These are phyloP conservation scores for Phacellophora camtschatica DNA, from an alignment of 30 jellyfish, hydroid and myxozoan genomes.

Conservation along the genomic window DNA sequence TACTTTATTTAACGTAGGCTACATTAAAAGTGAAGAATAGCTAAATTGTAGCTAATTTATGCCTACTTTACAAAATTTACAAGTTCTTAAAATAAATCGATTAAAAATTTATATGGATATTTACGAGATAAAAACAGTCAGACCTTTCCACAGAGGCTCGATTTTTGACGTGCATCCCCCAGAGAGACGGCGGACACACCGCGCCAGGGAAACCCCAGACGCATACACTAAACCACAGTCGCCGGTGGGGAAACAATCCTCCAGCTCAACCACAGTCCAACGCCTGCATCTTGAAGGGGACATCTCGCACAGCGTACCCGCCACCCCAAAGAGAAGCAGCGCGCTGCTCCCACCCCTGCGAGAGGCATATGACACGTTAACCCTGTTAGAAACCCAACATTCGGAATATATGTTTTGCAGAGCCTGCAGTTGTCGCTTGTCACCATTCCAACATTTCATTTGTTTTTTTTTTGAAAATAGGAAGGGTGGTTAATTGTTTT, in stretches of 20 bases:
- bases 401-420: too few species aligned
- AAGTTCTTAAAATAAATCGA: not conserved
- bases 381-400: too few species aligned
- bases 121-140: not conserved
- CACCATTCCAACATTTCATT: too few species aligned
- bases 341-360: too few species aligned
- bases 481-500: too few species aligned
- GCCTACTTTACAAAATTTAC: not conserved
- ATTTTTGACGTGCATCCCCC: not conserved
- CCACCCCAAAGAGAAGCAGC: too few species aligned
- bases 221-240: not conserved
- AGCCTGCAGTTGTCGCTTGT: too few species aligned
- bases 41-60: not conserved
- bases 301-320: too few species aligned
- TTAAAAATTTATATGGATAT: not conserved
- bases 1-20: not conserved
- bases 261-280: not conserved
- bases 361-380: too few species aligned
- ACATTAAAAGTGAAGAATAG: not conserved
- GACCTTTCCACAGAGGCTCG: not conserved
- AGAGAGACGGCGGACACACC: not conserved
- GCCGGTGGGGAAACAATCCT: not conserved
- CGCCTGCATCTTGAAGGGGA: too few species aligned
- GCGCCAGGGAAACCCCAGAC: not conserved
- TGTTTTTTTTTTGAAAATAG: too few species aligned